A percentile compares a stretch with the other conserved stretches of the same genome.
Evolutionary conservation across 2,797 vertebrate genomes (phyloP).

Genomic region (Xenentodon cancila): DNA sequence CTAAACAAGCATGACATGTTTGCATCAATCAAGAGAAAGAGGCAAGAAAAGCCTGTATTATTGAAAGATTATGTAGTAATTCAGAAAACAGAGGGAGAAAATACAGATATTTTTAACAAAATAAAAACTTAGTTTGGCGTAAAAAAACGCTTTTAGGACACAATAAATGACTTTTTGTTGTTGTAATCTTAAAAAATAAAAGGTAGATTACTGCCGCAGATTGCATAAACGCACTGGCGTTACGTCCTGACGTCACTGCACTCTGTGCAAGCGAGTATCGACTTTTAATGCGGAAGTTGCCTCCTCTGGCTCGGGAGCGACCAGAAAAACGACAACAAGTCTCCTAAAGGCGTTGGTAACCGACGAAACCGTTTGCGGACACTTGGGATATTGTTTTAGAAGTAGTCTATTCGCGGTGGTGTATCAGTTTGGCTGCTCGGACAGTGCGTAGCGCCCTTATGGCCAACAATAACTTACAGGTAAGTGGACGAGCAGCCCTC

Average conservation of each 20-base stretch:
- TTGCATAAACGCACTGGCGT: no score
- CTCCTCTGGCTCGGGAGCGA: constrained; percentile 56
- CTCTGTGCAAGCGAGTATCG: constrained; percentile 70
- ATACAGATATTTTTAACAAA: no score
- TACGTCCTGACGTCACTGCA: constrained; percentile 72
- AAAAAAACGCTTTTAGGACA: not conserved
- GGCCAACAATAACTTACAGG: constrained; percentile 87
- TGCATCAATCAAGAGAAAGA: no score
- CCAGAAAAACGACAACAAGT: constrained; percentile 68
- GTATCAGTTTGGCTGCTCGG: constrained; percentile 33
- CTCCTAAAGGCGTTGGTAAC: constrained; percentile 11
- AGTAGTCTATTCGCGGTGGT: constrained; percentile 13
- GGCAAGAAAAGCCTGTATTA: no score
- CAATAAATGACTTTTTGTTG: no score
- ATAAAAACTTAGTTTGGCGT: not conserved
- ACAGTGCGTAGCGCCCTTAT: constrained; percentile 75
- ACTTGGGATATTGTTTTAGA: constrained; percentile 1
- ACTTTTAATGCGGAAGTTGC: constrained; percentile 84
- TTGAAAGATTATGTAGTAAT: no score
- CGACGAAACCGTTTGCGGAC: not conserved
- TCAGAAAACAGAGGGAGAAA: no score
- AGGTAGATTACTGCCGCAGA: no score
- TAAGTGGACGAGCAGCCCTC: constrained; percentile 68
- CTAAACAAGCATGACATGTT: no score
- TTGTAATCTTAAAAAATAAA: no score